A percentile compares a stretch with the other conserved stretches of the same genome.
These are phyloP conservation scores for Brachymystax lenok DNA, from an alignment of 2,797 vertebrate genomes.

Conservation along the genomic window DNA sequence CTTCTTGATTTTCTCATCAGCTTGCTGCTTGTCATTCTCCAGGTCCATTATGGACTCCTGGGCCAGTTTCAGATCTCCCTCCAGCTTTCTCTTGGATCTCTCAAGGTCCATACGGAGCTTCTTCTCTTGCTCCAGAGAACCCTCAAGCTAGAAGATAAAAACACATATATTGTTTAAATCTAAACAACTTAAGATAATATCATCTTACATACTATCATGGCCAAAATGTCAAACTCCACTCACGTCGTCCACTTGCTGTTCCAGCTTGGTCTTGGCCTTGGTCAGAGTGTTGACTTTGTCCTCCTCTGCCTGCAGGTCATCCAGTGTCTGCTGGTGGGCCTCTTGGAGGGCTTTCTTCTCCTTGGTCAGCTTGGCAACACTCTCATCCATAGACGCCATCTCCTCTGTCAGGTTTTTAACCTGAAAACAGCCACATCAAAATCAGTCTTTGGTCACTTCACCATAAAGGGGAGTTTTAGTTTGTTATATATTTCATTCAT, in stretches of 20 bases:
- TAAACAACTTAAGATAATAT: neutral
- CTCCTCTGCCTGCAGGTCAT: no score
- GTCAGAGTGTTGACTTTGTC: no score
- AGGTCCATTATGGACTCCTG: slow-evolving; percentile 57
- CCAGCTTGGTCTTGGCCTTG: no score
- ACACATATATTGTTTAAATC: neutral
- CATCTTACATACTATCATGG: neutral
- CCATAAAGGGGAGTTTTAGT: no score
- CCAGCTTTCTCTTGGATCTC: slow-evolving; percentile 38
- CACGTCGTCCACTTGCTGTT: slow-evolving; percentile 49
- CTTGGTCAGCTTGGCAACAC: no score
- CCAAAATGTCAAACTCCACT: neutral
- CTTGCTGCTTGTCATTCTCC: slow-evolving; percentile 57
- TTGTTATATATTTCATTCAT: no score
- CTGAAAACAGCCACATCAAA: no score
- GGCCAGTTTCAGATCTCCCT: slow-evolving; percentile 12
- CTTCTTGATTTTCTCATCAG: slow-evolving; percentile 1
- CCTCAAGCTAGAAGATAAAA: slow-evolving; percentile 55
- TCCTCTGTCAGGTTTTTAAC: no score
- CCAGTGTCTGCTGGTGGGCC: no score
- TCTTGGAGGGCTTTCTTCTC: no score
- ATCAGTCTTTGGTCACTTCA: no score
- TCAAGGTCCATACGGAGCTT: slow-evolving; percentile 61
- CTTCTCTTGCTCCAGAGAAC: slow-evolving; percentile 61
- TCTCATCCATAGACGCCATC: no score